phyloP scores from a whole-genome alignment of 92 coral and sea anemone genomes.

The Pocillopora grandis region DNA sequence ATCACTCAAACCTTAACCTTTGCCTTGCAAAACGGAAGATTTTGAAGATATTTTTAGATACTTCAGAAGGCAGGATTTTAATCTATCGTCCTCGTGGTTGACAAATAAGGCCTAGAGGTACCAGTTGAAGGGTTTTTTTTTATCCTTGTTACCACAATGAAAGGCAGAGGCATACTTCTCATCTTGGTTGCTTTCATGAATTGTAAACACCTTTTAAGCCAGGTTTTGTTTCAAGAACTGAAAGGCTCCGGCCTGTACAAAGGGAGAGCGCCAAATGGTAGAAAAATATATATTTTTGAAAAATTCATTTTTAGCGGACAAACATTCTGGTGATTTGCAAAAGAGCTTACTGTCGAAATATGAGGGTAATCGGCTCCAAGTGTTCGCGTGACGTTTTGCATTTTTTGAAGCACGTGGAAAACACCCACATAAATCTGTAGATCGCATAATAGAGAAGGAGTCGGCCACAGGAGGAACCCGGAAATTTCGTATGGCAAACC shows the following conservation, averaged over 20 bases:
- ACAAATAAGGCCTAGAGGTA: slow-evolving; percentile 31
- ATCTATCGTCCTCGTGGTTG: slow-evolving; percentile 19
- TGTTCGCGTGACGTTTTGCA: slow-evolving; percentile 6
- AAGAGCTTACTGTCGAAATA: not conserved
- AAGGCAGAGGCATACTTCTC: not conserved
- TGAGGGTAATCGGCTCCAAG: not conserved
- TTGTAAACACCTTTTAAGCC: slow-evolving; percentile 1
- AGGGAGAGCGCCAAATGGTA: not conserved
- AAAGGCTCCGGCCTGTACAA: not conserved
- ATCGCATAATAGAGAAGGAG: not conserved
- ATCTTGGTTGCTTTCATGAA: not conserved
- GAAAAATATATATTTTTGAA: not conserved
- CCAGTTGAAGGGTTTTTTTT: slow-evolving; percentile 24
- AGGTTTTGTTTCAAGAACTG: slow-evolving; percentile 1
- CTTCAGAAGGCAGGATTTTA: not conserved
- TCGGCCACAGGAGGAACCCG: not conserved
- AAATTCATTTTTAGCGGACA: not conserved
- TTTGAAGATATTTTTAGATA: not conserved
- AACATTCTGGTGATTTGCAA: not conserved
- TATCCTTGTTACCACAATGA: not conserved
- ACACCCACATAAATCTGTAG: not conserved
- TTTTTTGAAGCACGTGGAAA: slow-evolving; percentile 16
- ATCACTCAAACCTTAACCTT: not conserved
- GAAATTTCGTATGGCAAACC: not conserved
- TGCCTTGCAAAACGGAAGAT: not conserved